Percentiles rank a stretch among this genome's conserved stretches.
Conservation (phyloP, 1,140 invertebrate species). For the Ceratosolen solmsi region DNA sequence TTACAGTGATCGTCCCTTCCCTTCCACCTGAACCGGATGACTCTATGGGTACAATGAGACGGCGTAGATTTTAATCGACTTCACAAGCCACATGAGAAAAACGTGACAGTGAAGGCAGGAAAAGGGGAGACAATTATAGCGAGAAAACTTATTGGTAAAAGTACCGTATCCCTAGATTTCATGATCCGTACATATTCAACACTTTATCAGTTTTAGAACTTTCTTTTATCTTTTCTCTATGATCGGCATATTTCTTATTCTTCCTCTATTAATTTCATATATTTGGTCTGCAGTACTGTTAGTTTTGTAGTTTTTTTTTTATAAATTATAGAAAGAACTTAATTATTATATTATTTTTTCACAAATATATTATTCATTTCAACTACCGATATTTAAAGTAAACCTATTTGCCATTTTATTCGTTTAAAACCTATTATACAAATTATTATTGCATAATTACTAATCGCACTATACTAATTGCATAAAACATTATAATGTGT, state of each 20-base stretch:
- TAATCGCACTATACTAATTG: neutral
- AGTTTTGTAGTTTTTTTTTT: too few species aligned
- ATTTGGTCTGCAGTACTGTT: too few species aligned
- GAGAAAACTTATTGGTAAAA: constrained; percentile 36
- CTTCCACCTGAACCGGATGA: constrained; percentile 1
- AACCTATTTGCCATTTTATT: neutral
- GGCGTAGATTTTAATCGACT: constrained; percentile 42
- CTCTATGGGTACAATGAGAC: neutral
- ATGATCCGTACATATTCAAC: neutral
- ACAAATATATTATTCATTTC: too few species aligned
- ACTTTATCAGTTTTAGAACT: neutral
- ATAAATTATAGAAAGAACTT: too few species aligned
- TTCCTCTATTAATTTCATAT: too few species aligned
- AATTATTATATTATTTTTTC: too few species aligned
- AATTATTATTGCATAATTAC: too few species aligned
- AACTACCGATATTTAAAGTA: too few species aligned
- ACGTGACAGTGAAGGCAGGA: neutral
- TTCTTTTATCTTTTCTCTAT: too few species aligned
- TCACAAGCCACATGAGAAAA: neutral
- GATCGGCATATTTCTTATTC: too few species aligned
- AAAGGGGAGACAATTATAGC: constrained; percentile 32
- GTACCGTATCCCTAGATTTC: constrained; percentile 36
- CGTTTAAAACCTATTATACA: neutral
- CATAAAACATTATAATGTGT: neutral
- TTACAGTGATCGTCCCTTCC: constrained; percentile 30